phyloP scores from a whole-genome alignment of 2,888 invertebrate species.

The Smittia aterrima region DNA sequence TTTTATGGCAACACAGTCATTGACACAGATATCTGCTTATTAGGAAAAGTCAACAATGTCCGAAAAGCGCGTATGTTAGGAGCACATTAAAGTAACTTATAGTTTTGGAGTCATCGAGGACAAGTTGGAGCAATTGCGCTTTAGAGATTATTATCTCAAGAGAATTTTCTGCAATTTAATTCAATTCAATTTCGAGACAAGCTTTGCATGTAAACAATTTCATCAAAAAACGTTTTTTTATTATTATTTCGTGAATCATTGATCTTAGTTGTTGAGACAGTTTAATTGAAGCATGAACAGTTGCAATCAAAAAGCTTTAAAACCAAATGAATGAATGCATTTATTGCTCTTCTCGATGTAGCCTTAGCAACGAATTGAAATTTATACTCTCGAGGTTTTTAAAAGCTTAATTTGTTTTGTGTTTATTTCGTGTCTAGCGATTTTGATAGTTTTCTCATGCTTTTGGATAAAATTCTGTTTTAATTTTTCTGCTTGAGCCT shows the following conservation, averaged over 20 bases:
- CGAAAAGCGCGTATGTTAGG: not conserved
- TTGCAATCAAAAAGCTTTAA: not conserved
- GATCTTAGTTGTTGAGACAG: too few relatives aligned
- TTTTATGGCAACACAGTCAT: slow-evolving; percentile 1
- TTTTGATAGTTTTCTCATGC: not conserved
- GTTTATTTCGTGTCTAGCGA: not conserved
- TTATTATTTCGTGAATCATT: too few relatives aligned
- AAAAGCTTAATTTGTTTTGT: slow-evolving; percentile 23
- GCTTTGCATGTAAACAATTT: slow-evolving; percentile 28
- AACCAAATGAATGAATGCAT: not conserved
- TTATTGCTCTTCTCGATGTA: not conserved
- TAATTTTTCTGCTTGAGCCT: not conserved
- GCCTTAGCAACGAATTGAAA: not conserved
- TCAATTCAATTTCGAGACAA: slow-evolving; percentile 16
- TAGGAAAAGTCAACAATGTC: not conserved
- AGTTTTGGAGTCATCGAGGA: slow-evolving; percentile 3
- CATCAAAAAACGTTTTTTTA: slow-evolving; percentile 26
- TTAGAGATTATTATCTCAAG: too few relatives aligned
- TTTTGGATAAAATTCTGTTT: not conserved
- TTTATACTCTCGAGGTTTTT: too few relatives aligned
- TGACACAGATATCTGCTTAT: slow-evolving; percentile 1
- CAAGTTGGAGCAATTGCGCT: not conserved
- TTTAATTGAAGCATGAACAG: not conserved
- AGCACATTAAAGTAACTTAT: not conserved
- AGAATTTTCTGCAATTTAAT: not conserved